These are phyloP conservation scores for Psittacula echo DNA, from an alignment of 2,797 vertebrate species.

Conservation along the genomic window DNA sequence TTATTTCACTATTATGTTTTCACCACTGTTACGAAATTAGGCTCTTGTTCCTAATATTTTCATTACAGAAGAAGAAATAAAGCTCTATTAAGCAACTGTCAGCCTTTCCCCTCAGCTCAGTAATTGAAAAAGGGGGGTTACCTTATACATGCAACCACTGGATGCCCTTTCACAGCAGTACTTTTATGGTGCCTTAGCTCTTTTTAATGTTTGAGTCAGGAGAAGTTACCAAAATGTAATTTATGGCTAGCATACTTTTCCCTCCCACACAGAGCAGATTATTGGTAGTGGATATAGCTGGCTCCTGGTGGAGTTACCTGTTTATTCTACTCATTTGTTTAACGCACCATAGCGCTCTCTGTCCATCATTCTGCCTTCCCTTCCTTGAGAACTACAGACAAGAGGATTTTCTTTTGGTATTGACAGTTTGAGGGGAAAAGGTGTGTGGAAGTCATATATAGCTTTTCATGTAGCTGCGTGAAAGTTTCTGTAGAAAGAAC, in stretches of 20 bases:
- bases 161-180: background rate
- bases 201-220: background rate
- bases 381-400: background rate
- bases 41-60: background rate
- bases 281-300: background rate
- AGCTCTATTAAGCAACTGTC: background rate
- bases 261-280: background rate
- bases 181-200: background rate
- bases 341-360: background rate
- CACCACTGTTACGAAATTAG: background rate
- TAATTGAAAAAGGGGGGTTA: background rate
- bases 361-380: background rate
- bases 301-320: background rate
- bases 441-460: background rate
- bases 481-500: background rate
- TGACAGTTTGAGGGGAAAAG: background rate
- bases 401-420: background rate
- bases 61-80: background rate
- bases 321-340: background rate
- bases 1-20: background rate
- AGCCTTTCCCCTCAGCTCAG: background rate
- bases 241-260: background rate
- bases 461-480: background rate
- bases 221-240: conserved; percentile 19
- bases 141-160: background rate